phyloP scores from a whole-genome alignment of 2,797 vertebrate genomes.

The Lagodon rhomboides region DNA sequence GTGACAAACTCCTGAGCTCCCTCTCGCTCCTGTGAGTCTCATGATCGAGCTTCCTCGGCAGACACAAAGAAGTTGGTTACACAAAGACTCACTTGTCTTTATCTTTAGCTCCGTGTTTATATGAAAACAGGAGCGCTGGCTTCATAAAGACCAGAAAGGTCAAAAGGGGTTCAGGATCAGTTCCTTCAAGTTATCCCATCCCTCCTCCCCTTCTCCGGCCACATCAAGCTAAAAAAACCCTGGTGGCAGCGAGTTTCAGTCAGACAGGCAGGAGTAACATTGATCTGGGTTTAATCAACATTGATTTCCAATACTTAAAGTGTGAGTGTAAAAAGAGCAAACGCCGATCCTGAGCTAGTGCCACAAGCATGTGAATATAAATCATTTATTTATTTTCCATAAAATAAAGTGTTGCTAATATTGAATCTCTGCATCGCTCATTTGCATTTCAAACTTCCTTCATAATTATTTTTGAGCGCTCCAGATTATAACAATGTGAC shows the following conservation, averaged over 20 bases:
- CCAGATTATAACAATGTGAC: slow-evolving; percentile 16
- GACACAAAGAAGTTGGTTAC: slow-evolving; percentile 43
- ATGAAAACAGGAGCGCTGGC: slow-evolving; percentile 55
- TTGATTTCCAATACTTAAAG: slow-evolving; percentile 35
- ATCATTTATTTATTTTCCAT: slow-evolving; percentile 5
- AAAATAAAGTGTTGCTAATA: slow-evolving; percentile 11
- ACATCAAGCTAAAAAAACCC: slow-evolving; percentile 22
- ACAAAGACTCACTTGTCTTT: slow-evolving; percentile 52
- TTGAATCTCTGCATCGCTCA: slow-evolving; percentile 15
- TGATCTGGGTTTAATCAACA: slow-evolving; percentile 18
- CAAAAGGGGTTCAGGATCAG: slow-evolving; percentile 55
- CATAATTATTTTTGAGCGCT: slow-evolving; percentile 1
- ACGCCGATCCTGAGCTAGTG: not conserved
- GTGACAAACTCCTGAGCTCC: slow-evolving; percentile 26
- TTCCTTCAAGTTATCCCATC: slow-evolving; percentile 22
- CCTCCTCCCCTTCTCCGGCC: no score
- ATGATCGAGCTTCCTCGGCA: slow-evolving; percentile 19
- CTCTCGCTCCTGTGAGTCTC: slow-evolving; percentile 11
- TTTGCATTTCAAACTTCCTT: slow-evolving; percentile 12
- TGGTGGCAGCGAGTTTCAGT: slow-evolving; percentile 28
- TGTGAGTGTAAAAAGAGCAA: slow-evolving; percentile 12
- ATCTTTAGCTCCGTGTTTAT: slow-evolving; percentile 39
- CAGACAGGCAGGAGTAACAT: slow-evolving; percentile 17
- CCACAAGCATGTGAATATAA: slow-evolving; percentile 5
- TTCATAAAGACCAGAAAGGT: slow-evolving; percentile 40